Conservation (phyloP, 2,113 vertebrate genomes). For the Prochilodus magdalenae region DNA sequence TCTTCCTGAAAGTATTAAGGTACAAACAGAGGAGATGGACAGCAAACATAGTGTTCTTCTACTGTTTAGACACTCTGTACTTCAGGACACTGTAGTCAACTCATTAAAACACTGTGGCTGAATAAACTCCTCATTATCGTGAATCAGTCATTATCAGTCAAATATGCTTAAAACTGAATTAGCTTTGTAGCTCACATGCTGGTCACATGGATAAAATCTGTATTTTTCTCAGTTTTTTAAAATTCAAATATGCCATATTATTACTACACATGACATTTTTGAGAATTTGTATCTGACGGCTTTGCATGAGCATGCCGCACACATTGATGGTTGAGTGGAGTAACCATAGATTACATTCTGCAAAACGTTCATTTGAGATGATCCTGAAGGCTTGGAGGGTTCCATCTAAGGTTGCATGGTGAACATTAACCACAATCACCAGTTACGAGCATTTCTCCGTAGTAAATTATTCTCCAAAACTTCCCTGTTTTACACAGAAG, state of each 20-base stretch:
- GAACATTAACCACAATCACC: neutral
- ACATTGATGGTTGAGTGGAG: no score
- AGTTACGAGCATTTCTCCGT: neutral
- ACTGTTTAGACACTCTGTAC: constrained; percentile 8
- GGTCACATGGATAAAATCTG: no score
- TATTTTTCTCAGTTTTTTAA: no score
- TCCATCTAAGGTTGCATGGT: neutral
- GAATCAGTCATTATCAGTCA: neutral
- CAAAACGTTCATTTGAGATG: neutral
- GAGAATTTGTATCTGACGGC: no score
- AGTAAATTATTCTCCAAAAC: neutral
- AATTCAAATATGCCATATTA: no score
- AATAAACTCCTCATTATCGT: neutral
- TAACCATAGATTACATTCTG: no score
- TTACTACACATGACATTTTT: no score
- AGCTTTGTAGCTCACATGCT: no score
- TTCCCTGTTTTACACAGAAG: neutral
- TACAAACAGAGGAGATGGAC: constrained; percentile 8
- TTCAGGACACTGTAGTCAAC: constrained; percentile 33
- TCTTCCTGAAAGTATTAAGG: constrained; percentile 23
- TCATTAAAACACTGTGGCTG: constrained; percentile 44
- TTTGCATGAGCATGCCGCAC: no score
- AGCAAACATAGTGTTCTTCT: no score
- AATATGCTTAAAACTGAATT: no score
- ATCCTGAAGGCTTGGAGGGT: neutral